Evolutionary conservation across 2,797 vertebrate species (phyloP).

Genomic region (Gymnocypris eckloni): DNA sequence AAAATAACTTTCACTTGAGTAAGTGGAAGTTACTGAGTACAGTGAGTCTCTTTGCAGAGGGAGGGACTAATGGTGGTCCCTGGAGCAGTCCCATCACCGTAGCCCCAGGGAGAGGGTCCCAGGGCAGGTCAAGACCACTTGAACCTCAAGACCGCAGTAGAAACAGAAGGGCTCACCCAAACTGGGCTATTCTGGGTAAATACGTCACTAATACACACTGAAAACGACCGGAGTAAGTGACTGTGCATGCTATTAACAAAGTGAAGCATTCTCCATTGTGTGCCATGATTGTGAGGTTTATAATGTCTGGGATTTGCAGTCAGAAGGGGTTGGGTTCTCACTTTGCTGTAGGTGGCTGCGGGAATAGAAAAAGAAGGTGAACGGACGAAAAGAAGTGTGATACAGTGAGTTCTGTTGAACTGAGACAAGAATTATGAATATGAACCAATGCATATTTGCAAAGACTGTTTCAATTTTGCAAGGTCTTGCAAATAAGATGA

Average conservation of each 20-base stretch:
- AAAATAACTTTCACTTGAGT: slow-evolving; percentile 3
- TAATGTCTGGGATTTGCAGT: slow-evolving; percentile 6
- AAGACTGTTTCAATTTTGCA: neutral
- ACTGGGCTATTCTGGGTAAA: slow-evolving; percentile 82
- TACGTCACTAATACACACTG: slow-evolving; percentile 48
- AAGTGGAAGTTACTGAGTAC: slow-evolving; percentile 66
- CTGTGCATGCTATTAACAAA: slow-evolving; percentile 36
- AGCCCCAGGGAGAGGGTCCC: slow-evolving; percentile 68
- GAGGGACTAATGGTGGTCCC: slow-evolving; percentile 66
- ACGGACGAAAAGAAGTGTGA: neutral
- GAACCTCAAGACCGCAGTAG: slow-evolving; percentile 77
- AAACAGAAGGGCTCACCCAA: slow-evolving; percentile 82
- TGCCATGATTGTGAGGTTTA: slow-evolving; percentile 1
- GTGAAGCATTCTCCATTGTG: slow-evolving; percentile 7
- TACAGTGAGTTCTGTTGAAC: neutral
- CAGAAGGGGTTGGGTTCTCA: neutral
- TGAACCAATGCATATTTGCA: neutral
- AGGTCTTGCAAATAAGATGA: slow-evolving; percentile 6
- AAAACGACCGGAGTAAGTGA: slow-evolving; percentile 29
- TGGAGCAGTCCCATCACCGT: slow-evolving; percentile 70
- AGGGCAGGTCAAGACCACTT: slow-evolving; percentile 52
- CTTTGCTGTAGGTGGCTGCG: neutral
- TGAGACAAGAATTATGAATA: neutral
- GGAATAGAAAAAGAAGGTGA: neutral
- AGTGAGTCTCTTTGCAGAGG: slow-evolving; percentile 79